Evolutionary conservation across 2,113 vertebrate species (phyloP).

Genomic region (Hoplias malabaricus): DNA sequence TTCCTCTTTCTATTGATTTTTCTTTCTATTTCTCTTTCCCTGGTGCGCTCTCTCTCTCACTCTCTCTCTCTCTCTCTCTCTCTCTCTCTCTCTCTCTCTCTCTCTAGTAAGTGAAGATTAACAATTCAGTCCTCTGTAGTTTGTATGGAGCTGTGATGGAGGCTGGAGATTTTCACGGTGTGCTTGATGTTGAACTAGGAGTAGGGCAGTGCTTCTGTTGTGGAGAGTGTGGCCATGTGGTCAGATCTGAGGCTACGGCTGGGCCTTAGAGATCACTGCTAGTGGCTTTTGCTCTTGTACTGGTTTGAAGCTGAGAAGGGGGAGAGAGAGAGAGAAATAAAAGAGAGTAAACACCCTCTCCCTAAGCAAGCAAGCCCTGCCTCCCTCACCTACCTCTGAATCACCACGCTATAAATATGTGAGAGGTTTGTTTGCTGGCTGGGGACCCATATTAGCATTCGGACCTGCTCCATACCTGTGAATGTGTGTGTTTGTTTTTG

Average conservation of each 20-base stretch:
- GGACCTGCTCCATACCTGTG: slow-evolving; percentile 14
- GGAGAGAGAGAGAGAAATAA: not conserved
- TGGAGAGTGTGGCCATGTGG: not conserved
- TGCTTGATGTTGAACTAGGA: not conserved
- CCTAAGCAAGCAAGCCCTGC: slow-evolving; percentile 52
- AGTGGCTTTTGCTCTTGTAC: slow-evolving; percentile 4
- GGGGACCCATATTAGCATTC: slow-evolving; percentile 53
- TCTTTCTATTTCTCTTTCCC: not conserved
- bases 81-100: not conserved
- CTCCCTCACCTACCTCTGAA: slow-evolving; percentile 35
- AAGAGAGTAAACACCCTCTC: slow-evolving; percentile 52
- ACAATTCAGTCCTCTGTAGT: slow-evolving; percentile 19
- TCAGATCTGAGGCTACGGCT: not conserved
- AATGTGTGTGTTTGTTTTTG: slow-evolving; percentile 7
- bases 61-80: slow-evolving; percentile 16
- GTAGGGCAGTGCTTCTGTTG: slow-evolving; percentile 19
- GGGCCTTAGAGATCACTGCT: not conserved
- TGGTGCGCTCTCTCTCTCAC: not conserved
- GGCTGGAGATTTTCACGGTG: slow-evolving; percentile 2
- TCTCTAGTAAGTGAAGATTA: slow-evolving; percentile 46
- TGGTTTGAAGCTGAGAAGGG: slow-evolving; percentile 36
- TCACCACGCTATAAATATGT: slow-evolving; percentile 58
- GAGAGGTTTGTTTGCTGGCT: slow-evolving; percentile 59
- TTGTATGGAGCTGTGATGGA: not conserved
- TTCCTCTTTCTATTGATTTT: slow-evolving; percentile 1